Evolutionary conservation across 1,140 invertebrate genomes (phyloP), one percentile per base, ranked within the genome.

Genomic region (Orussus abietinus): DNA sequence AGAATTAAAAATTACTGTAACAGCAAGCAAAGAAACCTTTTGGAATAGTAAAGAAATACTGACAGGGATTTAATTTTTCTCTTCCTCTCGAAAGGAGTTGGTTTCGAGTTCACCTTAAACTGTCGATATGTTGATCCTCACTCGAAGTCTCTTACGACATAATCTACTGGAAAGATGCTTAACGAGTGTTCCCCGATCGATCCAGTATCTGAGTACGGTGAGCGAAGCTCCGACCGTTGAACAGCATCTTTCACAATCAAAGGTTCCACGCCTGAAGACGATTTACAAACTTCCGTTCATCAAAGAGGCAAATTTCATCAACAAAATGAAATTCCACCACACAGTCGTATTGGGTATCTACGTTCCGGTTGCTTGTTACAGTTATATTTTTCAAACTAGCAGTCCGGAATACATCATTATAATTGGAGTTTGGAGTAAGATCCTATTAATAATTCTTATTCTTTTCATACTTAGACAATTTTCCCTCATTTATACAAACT

Each of bases 221-320:
- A 28, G 3, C 3, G 25, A 28, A 2, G 25, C 2, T 28, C 25
- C 2, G 12, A n/a, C 12, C 4, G 3, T 3, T 28, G 12, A n/a
- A n/a, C 12, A 10, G 12, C 0, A 28, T 28, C 2, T 4, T 28
- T 28, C 12, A 3, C 12, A 4, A 3, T 28, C 3, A 21, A 47
- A 17, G 20, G 60, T 39, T 38, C 51, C 54, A 5, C 54, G 26
- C 22, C 50, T 57, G 13, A 25, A 47, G 19, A 0, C 53, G n/a
- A 28, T 63, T 1, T 63, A 57, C 19, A 22, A 4, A 1, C 45
- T 53, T 28, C 35, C 55, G 6, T 9, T 15, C 1, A 14, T 51
- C 3, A 30, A 3, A 2, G 5, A 4, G 4, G 3, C 15, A 4
- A 18, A 14, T 6, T 0, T 13, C 6, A 5, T 57, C 2, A 61